phyloP scores from a whole-genome alignment of 2,113 vertebrate species.

The Mustela nigripes region DNA sequence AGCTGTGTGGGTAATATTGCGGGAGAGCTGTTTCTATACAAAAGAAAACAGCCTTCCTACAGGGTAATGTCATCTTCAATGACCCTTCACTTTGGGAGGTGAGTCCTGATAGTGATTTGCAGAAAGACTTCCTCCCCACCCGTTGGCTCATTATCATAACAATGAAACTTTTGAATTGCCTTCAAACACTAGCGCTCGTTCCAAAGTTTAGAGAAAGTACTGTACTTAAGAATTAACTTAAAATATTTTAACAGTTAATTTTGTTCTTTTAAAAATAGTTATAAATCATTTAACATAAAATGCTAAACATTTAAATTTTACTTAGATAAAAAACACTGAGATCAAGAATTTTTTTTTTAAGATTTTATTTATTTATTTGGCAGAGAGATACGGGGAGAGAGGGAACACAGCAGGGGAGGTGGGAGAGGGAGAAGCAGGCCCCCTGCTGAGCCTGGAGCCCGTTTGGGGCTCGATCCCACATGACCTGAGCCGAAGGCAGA shows the following conservation, averaged over 20 bases:
- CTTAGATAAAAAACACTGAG: constrained; percentile 11
- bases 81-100: constrained; percentile 52
- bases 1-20: constrained; percentile 40
- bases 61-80: not conserved
- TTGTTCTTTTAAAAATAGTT: constrained; percentile 57
- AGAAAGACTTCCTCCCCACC: constrained; percentile 52
- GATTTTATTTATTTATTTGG: too few species aligned
- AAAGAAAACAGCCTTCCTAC: constrained; percentile 1
- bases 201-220: constrained; percentile 39
- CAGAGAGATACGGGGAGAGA: too few species aligned
- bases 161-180: constrained; percentile 56
- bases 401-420: too few species aligned
- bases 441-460: too few species aligned
- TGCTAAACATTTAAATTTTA: constrained; percentile 55
- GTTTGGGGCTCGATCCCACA: too few species aligned
- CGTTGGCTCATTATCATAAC: constrained; percentile 49
- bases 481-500: too few species aligned
- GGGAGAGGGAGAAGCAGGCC: too few species aligned
- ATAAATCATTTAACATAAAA: constrained; percentile 32
- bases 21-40: not conserved
- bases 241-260: constrained; percentile 48
- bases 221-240: constrained; percentile 54
- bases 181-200: not conserved
- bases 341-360: constrained; percentile 40
- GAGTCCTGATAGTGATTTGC: constrained; percentile 48